Evolutionary conservation across 2,888 invertebrate genomes (phyloP).

Genomic region (Conomelus anceps): DNA sequence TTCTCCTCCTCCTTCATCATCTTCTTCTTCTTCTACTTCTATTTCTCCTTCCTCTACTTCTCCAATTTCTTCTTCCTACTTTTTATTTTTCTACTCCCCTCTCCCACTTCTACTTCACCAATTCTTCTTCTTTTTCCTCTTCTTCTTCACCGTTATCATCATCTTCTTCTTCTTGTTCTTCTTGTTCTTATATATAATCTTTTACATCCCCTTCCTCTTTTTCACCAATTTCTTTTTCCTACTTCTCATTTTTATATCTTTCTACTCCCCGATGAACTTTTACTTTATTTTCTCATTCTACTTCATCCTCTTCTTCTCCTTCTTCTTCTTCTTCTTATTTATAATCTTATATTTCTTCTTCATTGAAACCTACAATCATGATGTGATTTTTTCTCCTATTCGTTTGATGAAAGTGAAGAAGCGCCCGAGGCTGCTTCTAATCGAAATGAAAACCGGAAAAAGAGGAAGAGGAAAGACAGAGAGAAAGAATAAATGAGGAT

Average conservation of each 20-base stretch:
- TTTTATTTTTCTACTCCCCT: constrained; percentile 43
- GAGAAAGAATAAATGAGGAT: background rate
- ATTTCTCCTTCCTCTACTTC: constrained; percentile 42
- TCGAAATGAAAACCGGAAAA: background rate
- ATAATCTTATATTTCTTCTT: background rate
- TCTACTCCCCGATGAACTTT: background rate
- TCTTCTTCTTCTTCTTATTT: background rate
- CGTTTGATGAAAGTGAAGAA: background rate
- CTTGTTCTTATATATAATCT: constrained; percentile 35
- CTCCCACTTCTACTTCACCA: constrained; percentile 49
- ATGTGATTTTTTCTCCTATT: background rate
- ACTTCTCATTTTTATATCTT: constrained; percentile 22
- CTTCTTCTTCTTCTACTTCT: constrained; percentile 42
- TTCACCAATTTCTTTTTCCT: constrained; percentile 21
- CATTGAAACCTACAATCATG: background rate
- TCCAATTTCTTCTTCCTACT: constrained; percentile 44
- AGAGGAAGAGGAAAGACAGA: background rate
- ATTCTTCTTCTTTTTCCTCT: constrained; percentile 41
- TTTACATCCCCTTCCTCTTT: constrained; percentile 39
- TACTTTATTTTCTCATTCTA: background rate
- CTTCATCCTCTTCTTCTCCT: background rate
- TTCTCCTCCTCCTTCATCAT: constrained; percentile 49
- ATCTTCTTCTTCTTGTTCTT: constrained; percentile 38
- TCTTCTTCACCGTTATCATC: background rate
- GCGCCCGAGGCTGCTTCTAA: too few species aligned